Evolutionary conservation across 2,888 invertebrate species (phyloP).

Genomic region (Julus scandinavius): DNA sequence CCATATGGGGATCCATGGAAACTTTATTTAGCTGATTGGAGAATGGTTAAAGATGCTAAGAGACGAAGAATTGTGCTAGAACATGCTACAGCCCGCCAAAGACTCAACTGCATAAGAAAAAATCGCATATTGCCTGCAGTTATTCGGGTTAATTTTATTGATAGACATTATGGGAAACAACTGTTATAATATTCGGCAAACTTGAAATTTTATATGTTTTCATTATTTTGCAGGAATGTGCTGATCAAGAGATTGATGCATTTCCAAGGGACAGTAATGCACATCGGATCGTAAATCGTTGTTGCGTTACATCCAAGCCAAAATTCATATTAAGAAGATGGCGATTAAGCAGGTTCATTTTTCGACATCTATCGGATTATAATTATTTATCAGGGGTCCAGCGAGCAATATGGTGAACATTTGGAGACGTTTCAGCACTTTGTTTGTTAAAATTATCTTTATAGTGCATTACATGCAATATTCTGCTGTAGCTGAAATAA

Average conservation of each 20-base stretch:
- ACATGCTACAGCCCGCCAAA: slow-evolving; percentile 79
- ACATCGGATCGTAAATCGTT: slow-evolving; percentile 78
- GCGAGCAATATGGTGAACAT: slow-evolving; percentile 87
- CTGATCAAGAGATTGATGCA: slow-evolving; percentile 78
- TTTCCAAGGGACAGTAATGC: slow-evolving; percentile 80
- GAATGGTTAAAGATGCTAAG: slow-evolving; percentile 88
- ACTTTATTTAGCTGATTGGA: slow-evolving; percentile 82
- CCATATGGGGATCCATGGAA: slow-evolving; percentile 62
- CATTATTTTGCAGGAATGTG: slow-evolving; percentile 73
- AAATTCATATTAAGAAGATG: slow-evolving; percentile 82
- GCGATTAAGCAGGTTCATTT: slow-evolving; percentile 90
- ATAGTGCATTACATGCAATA: not conserved
- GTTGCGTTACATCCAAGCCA: slow-evolving; percentile 88
- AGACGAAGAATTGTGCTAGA: slow-evolving; percentile 80
- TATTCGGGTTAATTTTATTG: slow-evolving; percentile 68
- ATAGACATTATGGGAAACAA: not conserved
- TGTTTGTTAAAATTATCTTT: not conserved
- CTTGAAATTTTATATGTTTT: not conserved
- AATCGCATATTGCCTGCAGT: slow-evolving; percentile 87
- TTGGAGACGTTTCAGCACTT: not conserved
- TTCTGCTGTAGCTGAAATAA: not conserved
- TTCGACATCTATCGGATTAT: slow-evolving; percentile 91
- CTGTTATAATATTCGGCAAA: not conserved
- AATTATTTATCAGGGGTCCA: slow-evolving; percentile 92
- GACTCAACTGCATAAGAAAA: slow-evolving; percentile 84